Evolutionary conservation across 2,888 invertebrate species (phyloP), one percentile per base, ranked within the genome.

Genomic region (Rhimphoctona megacephalus): DNA sequence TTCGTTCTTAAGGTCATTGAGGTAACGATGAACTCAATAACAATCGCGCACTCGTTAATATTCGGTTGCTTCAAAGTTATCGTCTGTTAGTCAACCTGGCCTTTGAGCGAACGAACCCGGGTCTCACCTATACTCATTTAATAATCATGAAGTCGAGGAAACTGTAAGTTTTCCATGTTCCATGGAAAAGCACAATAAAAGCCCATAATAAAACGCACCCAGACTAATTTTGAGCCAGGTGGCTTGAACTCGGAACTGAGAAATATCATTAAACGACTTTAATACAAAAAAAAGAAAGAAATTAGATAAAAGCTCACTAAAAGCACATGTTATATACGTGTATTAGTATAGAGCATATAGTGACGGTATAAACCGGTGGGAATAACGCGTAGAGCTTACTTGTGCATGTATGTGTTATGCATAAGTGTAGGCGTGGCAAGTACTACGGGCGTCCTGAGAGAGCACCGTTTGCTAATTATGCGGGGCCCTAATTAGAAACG

Each of bases 401-500:
- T 30, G 36, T 57, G 43, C 69, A 57, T 57, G 33, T 57, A 25
- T 61, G 1, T 52, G 73, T 36, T 72, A 64, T 66, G 73, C 73
- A 74, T 52, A 66, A 81, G 64, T 73, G 81, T 52, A 57, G 66
- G 81, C 74, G 57, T 46, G 74, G 22, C 49, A 72, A 49, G 73
- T 66, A 43, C 52, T 33, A 57, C 66, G 39, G 69, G 54, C 64
- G 69, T 69, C 78, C 52, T 74, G 36, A 79, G 66, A 85, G 70
- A 86, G 85, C 70, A 52, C 64, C 78, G 81, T 79, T 81, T 81
- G 70, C 86, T 86, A 86, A 86, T 86, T 86, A 86, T 86, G 84
- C 86, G 86, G 84, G 81, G 61, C 67, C 78, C 86, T 86, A 86
- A 86, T 86, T 86, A 86, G 86, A 86, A 86, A 84, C 81, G 84